Conservation (phyloP, 2,797 vertebrate species). For the Meriones psammophilus region DNA sequence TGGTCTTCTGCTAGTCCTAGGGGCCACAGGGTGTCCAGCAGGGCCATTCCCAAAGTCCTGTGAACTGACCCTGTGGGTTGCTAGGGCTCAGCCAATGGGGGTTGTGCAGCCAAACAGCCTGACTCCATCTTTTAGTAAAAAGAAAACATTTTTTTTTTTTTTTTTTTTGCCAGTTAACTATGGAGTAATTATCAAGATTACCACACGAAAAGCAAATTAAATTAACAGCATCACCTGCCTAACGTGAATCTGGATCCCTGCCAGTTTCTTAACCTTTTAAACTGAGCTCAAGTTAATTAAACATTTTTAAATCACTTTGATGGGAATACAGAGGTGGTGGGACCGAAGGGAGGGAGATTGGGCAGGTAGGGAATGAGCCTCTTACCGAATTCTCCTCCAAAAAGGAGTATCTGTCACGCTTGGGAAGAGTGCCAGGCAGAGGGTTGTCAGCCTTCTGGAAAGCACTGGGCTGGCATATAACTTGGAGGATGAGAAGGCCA, state of each 20-base stretch:
- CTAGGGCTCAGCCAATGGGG: neutral
- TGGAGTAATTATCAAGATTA: constrained; percentile 88
- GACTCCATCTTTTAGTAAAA: constrained; percentile 85
- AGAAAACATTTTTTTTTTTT: constrained; percentile 85
- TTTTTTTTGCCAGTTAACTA: constrained; percentile 86
- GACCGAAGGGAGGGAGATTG: constrained; percentile 25
- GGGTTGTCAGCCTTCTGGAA: neutral
- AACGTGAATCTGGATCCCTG: constrained; percentile 86
- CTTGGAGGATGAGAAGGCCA: neutral
- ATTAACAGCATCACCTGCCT: constrained; percentile 88
- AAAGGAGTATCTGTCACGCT: constrained; percentile 75
- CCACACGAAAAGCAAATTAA: constrained; percentile 88
- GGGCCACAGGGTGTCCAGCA: neutral
- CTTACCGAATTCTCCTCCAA: constrained; percentile 77
- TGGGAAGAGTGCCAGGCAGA: neutral
- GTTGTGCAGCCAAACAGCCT: constrained; percentile 69
- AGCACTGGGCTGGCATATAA: neutral
- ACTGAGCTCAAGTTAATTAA: constrained; percentile 90
- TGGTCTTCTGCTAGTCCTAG: neutral
- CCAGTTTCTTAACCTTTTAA: constrained; percentile 91
- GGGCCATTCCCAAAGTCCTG: neutral
- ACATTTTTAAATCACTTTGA: constrained; percentile 83
- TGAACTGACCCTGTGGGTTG: neutral
- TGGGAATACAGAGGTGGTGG: constrained; percentile 66
- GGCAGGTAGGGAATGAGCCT: constrained; percentile 60